Evolutionary conservation across 1,140 invertebrate species (phyloP).

Genomic region (Neodiprion pinetum): DNA sequence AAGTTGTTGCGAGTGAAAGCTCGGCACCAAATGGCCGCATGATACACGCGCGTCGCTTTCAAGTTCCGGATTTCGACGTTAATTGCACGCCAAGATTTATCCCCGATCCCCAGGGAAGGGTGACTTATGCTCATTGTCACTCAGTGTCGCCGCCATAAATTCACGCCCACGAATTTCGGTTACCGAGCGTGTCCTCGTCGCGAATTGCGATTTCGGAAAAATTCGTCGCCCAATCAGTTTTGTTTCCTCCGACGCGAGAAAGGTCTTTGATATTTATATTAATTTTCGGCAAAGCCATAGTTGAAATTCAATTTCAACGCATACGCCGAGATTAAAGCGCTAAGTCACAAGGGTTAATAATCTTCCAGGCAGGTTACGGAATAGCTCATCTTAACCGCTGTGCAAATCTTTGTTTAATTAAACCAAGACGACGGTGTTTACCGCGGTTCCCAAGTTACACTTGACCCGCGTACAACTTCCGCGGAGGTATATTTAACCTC

Average conservation of each 20-base stretch:
- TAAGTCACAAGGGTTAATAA: not conserved
- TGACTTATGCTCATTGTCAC: no score
- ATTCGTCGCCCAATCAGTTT: constrained; percentile 23
- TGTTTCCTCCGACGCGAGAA: not conserved
- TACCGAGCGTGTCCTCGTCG: no score
- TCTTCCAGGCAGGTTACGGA: not conserved
- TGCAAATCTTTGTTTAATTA: constrained; percentile 6
- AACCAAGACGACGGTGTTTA: not conserved
- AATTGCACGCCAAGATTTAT: no score
- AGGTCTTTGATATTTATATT: not conserved
- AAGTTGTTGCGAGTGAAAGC: no score
- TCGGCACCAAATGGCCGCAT: no score
- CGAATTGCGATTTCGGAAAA: constrained; percentile 22
- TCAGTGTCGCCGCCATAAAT: no score
- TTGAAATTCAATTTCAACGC: not conserved
- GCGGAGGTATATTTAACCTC: no score
- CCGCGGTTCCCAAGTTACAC: not conserved
- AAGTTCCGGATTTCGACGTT: no score
- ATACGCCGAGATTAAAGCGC: not conserved
- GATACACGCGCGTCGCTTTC: no score
- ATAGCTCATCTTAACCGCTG: not conserved
- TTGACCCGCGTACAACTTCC: not conserved
- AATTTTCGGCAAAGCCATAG: constrained; percentile 10
- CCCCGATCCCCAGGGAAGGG: no score
- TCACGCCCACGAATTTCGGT: no score